Conservation (phyloP, 2,797 vertebrate genomes). For the Cyprinella venusta region DNA sequence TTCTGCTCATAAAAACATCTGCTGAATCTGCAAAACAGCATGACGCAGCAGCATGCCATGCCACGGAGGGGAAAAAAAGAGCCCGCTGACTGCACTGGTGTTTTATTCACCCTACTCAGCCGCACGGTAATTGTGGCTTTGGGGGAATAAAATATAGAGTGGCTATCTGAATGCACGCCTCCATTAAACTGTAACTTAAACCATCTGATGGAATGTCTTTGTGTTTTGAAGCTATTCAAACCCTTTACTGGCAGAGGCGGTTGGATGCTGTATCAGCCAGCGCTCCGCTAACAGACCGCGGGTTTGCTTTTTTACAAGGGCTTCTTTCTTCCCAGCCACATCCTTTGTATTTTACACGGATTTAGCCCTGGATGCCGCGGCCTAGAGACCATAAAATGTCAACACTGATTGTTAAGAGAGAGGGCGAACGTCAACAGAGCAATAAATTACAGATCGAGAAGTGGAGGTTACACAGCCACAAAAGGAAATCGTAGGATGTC, state of each 20-base stretch:
- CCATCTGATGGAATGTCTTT: constrained; percentile 64
- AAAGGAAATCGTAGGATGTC: background rate
- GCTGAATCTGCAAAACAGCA: constrained; percentile 50
- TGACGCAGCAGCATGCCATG: constrained; percentile 63
- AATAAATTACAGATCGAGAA: constrained; percentile 6
- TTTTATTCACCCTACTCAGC: constrained; percentile 61
- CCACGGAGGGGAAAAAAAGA: background rate
- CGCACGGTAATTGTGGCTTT: constrained; percentile 64
- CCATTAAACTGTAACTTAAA: constrained; percentile 67
- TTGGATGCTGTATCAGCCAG: constrained; percentile 63
- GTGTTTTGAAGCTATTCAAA: constrained; percentile 66
- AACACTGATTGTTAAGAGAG: constrained; percentile 60
- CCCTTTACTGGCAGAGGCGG: constrained; percentile 60
- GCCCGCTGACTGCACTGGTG: constrained; percentile 58
- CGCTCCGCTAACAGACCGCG: constrained; percentile 56
- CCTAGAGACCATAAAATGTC: constrained; percentile 63
- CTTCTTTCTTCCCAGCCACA: constrained; percentile 69
- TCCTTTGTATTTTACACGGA: constrained; percentile 63
- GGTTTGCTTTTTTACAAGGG: constrained; percentile 65
- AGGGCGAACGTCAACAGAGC: constrained; percentile 8
- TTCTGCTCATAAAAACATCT: constrained; percentile 63
- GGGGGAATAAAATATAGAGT: constrained; percentile 55
- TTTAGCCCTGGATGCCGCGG: constrained; percentile 65
- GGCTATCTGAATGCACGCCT: constrained; percentile 62
- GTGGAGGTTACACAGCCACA: background rate